Conservation (phyloP, 2,888 invertebrate genomes). For the Tanypteryx hageni region DNA sequence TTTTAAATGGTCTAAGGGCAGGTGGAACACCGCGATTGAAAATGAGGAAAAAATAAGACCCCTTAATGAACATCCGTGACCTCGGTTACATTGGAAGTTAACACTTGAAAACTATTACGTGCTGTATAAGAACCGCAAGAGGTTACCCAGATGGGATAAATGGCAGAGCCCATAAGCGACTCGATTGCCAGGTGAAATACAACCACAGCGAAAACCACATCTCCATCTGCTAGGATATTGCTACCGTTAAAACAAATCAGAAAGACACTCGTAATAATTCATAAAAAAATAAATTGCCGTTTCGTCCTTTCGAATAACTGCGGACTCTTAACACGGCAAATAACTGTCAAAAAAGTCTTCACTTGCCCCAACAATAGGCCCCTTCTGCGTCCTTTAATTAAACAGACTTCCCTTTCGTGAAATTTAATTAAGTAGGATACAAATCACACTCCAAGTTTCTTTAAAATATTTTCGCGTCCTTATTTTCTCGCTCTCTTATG, state of each 20-base stretch:
- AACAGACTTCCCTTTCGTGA: background rate
- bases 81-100: background rate
- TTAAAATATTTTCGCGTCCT: background rate
- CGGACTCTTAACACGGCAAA: background rate
- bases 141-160: background rate
- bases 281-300: background rate
- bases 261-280: background rate
- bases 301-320: background rate
- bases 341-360: background rate
- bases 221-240: background rate
- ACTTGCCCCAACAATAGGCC: background rate
- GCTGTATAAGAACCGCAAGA: background rate
- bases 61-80: background rate
- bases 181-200: background rate
- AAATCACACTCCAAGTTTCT: slow-evolving; percentile 21
- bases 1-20: too few species aligned
- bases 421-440: slow-evolving; percentile 53
- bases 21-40: background rate
- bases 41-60: background rate
- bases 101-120: background rate
- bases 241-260: background rate
- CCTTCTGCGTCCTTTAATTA: background rate
- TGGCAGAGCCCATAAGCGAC: background rate
- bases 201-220: background rate
- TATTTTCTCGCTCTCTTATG: background rate